These are phyloP conservation scores for Agrypnus murinus DNA, from an alignment of 2,888 invertebrate genomes.

Conservation along the genomic window DNA sequence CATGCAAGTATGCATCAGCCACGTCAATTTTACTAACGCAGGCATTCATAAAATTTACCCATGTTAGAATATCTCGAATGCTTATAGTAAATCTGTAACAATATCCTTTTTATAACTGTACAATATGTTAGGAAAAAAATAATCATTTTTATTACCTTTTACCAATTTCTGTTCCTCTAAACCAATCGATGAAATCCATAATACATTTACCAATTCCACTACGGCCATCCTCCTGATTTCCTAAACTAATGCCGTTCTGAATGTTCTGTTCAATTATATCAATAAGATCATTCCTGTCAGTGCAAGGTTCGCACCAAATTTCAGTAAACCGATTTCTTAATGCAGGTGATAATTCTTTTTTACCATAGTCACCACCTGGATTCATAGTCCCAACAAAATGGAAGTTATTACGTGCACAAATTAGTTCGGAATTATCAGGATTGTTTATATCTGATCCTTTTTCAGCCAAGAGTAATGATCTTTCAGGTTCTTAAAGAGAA, in stretches of 20 bases:
- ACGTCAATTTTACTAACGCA: constrained; percentile 72
- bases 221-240: constrained; percentile 73
- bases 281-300: constrained; percentile 82
- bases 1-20: constrained; percentile 87
- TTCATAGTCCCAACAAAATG: constrained; percentile 99
- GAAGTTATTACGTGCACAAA: constrained; percentile 83
- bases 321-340: constrained; percentile 98
- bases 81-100: constrained; percentile 85
- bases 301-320: constrained; percentile 95
- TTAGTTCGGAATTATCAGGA: constrained; percentile 73
- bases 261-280: constrained; percentile 89
- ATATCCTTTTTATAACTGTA: not conserved
- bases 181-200: constrained; percentile 87
- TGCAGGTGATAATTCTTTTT: constrained; percentile 98
- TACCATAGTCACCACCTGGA: constrained; percentile 99
- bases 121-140: not conserved
- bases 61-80: constrained; percentile 92
- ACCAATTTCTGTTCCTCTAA: constrained; percentile 82
- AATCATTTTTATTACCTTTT: constrained; percentile 69
- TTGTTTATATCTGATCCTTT: constrained; percentile 81
- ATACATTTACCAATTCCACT: constrained; percentile 81
- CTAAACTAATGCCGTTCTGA: constrained; percentile 72
- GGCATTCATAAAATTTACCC: constrained; percentile 92
- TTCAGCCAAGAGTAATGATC: constrained; percentile 92
- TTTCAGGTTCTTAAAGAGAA: constrained; percentile 84